Base-by-base conservation (phyloP, 1,140 invertebrate species). In the Leptopilina boulardi region DNA sequence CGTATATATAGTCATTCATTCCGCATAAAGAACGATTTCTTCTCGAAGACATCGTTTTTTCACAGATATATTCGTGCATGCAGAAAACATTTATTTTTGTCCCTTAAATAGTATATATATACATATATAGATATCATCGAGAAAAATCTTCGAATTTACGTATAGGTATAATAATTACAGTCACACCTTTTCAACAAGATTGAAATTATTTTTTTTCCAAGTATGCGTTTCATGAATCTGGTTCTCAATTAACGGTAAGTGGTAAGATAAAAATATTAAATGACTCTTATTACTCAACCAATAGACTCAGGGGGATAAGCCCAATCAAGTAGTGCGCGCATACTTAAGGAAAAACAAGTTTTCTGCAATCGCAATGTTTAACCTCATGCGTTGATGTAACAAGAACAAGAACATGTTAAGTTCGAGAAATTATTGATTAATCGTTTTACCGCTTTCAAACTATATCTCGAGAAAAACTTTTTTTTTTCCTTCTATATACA, bases 191-290 rank as follows among this genome's bases (percentile, higher is more conserved):
- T 66, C 59, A 66, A 66, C 23, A 30, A 66, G 11, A 30, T 34
- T n/a, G 8, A 38, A 38, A 38, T 0, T 66, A 47, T 18, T 51
- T 66, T 66, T 26, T 59, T 34, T 66, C 8, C 80, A 38, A 80
- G 80, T 75, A 79, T 79, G 79, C 81, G 80, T 86, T 85, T 82
- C 82, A 85, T 85, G 85, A 86, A 85, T 86, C 85, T 85, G 85
- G 81, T 86, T 86, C 82, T 86, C 84, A 86, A 86, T 86, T 85
- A 86, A 80, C 82, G 83, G 79, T 83, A 83, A 86, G 82, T 83
- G 82, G 81, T 78, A 77, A 77, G 85, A 86, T 86, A 86, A 83
- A 78, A 81, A 84, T 86, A 86, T 86, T 86, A 86, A 86, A 86
- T 82, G 85, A 86, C 85, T 83, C 82, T 82, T 84, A 84, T 86